phyloP scores from a whole-genome alignment of 2,888 invertebrate genomes.

The Drosophila robusta region DNA sequence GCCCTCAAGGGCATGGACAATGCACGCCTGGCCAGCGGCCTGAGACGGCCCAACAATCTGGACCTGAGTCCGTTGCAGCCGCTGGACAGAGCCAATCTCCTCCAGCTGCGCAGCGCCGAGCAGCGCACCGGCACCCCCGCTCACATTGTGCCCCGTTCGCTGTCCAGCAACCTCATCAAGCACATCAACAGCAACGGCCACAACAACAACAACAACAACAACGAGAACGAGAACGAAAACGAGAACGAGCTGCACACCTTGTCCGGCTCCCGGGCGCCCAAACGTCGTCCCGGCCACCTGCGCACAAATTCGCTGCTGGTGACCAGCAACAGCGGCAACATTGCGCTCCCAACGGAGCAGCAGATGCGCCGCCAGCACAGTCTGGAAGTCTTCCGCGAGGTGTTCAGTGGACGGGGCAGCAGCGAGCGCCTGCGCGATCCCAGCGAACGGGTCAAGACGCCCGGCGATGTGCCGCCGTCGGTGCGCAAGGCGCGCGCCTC shows the following conservation, averaged over 20 bases:
- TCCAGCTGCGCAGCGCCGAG: constrained; percentile 68
- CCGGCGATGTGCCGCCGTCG: constrained; percentile 92
- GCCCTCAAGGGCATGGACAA: constrained; percentile 62
- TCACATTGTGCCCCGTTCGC: constrained; percentile 79
- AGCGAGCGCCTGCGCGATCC: constrained; percentile 89
- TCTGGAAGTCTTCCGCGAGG: constrained; percentile 91
- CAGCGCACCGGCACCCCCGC: constrained; percentile 76
- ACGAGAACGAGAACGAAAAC: constrained; percentile 67
- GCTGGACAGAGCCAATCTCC: constrained; percentile 42
- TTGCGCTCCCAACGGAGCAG: constrained; percentile 63
- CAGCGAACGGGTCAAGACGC: constrained; percentile 91
- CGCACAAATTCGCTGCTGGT: constrained; percentile 71
- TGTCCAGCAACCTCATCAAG: constrained; percentile 76
- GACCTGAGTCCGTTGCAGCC: constrained; percentile 76
- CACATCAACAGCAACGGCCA: constrained; percentile 57
- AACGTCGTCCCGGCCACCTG: constrained; percentile 70
- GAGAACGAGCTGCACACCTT: constrained; percentile 69
- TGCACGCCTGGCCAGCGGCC: constrained; percentile 33
- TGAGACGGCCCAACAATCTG: constrained; percentile 82
- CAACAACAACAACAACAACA: constrained; percentile 32
- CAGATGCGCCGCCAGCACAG: constrained; percentile 88
- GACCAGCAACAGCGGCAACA: constrained; percentile 39
- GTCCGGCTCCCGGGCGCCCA: constrained; percentile 35
- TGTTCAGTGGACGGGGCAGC: constrained; percentile 89
- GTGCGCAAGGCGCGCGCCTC: constrained; percentile 90